Conservation (phyloP, 1,140 invertebrate species). For the Eriocheir sinensis region DNA sequence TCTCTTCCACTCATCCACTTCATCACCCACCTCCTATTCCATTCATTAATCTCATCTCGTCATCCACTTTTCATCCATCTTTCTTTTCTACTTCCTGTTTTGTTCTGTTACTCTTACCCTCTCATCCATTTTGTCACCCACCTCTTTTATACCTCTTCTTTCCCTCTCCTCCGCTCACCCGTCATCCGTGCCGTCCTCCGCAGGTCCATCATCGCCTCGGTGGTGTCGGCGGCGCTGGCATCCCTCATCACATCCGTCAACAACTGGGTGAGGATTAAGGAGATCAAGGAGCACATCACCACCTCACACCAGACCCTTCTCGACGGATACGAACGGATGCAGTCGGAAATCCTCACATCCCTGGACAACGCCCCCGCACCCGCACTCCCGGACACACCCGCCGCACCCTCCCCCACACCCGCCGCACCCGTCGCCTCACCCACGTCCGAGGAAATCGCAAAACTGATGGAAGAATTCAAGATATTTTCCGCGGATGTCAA, state of each 20-base stretch:
- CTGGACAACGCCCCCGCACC: too few relatives aligned
- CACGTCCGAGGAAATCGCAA: too few relatives aligned
- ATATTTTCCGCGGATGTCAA: too few relatives aligned
- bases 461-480: too few relatives aligned
- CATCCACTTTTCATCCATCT: background rate
- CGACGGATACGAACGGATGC: constrained; percentile 65
- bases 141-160: background rate
- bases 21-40: too few relatives aligned
- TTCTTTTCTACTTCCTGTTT: background rate
- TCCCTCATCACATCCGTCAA: constrained; percentile 69
- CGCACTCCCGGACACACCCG: background rate
- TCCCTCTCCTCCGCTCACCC: background rate
- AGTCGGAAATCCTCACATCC: constrained; percentile 49
- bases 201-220: constrained; percentile 73
- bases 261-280: constrained; percentile 68
- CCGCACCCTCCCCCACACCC: too few relatives aligned
- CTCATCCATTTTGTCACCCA: background rate
- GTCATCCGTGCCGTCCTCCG: background rate
- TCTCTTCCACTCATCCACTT: too few relatives aligned
- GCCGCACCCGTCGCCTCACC: too few relatives aligned
- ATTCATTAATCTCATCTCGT: too few relatives aligned
- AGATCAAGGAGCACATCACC: constrained; percentile 65
- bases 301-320: constrained; percentile 29
- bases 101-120: background rate
- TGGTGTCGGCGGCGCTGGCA: constrained; percentile 71